These are phyloP conservation scores for Spea hammondii DNA, from an alignment of 2,797 vertebrate genomes.

Conservation along the genomic window DNA sequence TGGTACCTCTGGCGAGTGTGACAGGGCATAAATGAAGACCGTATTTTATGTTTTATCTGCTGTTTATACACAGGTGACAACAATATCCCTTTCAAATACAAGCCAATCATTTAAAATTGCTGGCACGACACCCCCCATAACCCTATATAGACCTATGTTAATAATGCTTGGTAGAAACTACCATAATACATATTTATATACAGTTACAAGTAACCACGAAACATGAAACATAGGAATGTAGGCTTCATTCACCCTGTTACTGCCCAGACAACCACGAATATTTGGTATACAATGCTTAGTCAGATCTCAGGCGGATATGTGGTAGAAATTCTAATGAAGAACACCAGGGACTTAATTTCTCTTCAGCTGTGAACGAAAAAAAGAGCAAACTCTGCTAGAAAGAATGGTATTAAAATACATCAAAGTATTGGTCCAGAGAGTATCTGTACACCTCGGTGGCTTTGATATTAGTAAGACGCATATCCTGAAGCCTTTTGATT, in stretches of 20 bases:
- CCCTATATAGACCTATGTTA: no score
- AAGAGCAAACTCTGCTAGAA: constrained; percentile 45
- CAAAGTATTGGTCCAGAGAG: constrained; percentile 44
- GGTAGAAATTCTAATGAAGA: constrained; percentile 59
- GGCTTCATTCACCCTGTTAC: constrained; percentile 22
- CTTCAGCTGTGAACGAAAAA: constrained; percentile 53
- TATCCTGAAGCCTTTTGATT: constrained; percentile 27
- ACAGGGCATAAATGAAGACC: background rate
- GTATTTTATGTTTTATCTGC: background rate
- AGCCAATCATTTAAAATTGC: background rate
- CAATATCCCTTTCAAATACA: background rate
- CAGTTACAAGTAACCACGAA: constrained; percentile 5
- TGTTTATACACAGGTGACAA: background rate
- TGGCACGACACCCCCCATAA: background rate
- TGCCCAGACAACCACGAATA: background rate
- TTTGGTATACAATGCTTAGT: constrained; percentile 46
- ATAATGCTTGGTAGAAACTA: no score
- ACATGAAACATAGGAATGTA: constrained; percentile 16
- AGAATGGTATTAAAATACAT: constrained; percentile 44
- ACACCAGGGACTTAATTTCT: constrained; percentile 58
- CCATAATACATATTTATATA: no score
- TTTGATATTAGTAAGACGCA: constrained; percentile 40
- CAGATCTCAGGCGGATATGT: constrained; percentile 52
- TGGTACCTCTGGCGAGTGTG: background rate
- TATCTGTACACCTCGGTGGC: background rate